phyloP scores from a whole-genome alignment of 2,888 invertebrate species.

The Mesochorus sp. region DNA sequence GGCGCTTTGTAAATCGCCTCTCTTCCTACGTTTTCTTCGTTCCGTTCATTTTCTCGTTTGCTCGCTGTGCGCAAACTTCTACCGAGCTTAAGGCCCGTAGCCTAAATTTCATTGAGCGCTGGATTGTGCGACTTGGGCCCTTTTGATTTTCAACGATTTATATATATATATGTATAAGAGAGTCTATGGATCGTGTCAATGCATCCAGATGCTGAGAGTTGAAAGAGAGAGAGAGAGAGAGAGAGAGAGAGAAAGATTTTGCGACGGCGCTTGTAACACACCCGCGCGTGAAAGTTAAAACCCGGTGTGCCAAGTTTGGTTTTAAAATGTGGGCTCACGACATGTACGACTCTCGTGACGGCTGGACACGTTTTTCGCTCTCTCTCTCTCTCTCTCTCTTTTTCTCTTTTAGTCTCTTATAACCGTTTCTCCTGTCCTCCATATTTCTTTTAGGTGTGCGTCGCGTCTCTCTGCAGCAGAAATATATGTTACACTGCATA shows the following conservation, averaged over 20 bases:
- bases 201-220: neutral
- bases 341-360: conserved; percentile 48
- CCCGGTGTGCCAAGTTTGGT: conserved; percentile 63
- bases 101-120: too few species aligned
- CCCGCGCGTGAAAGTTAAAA: conserved; percentile 65
- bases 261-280: conserved; percentile 51
- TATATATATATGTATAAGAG: too few species aligned
- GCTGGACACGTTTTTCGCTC: conserved; percentile 39
- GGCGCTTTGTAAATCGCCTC: conserved; percentile 41
- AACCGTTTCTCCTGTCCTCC: conserved; percentile 33
- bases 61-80: too few species aligned
- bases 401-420: too few species aligned
- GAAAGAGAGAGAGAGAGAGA: conserved; percentile 16
- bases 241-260: conserved; percentile 24
- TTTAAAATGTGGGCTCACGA: conserved; percentile 57
- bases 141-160: too few species aligned
- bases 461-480: neutral
- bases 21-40: conserved; percentile 27
- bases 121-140: too few species aligned
- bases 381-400: conserved; percentile 45
- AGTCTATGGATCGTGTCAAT: too few species aligned
- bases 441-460: neutral
- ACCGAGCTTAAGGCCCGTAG: too few species aligned
- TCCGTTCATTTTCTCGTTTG: neutral
- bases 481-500: conserved; percentile 8